These are phyloP conservation scores for Heliconius eleuchia DNA, from an alignment of 1,140 invertebrate genomes.

Conservation along the genomic window DNA sequence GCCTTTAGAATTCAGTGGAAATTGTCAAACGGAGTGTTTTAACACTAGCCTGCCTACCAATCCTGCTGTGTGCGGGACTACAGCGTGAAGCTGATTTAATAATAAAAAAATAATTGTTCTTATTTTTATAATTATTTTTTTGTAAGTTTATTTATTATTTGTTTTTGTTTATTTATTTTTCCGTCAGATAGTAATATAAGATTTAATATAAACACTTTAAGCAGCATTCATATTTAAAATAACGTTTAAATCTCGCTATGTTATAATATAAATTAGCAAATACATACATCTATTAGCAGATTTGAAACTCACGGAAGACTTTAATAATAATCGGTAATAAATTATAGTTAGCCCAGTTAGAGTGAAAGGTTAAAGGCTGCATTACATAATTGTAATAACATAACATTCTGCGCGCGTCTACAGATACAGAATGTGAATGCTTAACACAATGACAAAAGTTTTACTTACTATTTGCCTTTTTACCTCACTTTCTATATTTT, in stretches of 20 bases:
- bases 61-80: no score
- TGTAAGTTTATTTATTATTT: no score
- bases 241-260: background rate
- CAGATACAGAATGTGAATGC: background rate
- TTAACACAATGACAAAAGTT: background rate
- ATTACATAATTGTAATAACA: background rate
- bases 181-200: background rate
- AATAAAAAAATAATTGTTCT: no score
- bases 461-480: background rate
- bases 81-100: no score
- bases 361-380: conserved; percentile 5
- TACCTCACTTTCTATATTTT: conserved; percentile 4
- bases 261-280: background rate
- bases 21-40: no score
- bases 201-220: no score
- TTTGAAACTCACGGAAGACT: background rate
- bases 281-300: background rate
- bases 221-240: no score
- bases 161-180: no score
- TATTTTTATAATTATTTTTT: no score
- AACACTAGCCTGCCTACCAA: no score
- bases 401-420: conserved; percentile 11
- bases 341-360: conserved; percentile 1
- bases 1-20: no score
- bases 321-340: background rate